phyloP scores from a whole-genome alignment of 2,113 vertebrate species.

The Micromys minutus region DNA sequence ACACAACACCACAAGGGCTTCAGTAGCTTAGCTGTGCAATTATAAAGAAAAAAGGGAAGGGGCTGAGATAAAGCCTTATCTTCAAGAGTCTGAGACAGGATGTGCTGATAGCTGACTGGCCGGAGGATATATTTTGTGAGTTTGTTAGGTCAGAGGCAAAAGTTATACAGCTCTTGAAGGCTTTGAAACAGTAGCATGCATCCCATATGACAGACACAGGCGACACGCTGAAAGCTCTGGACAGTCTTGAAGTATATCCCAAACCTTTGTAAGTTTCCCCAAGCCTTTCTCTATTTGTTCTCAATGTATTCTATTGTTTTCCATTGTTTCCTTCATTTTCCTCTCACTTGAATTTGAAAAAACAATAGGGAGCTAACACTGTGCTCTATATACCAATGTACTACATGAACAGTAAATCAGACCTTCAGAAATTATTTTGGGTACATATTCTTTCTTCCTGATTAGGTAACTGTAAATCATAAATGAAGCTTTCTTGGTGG shows the following conservation, averaged over 20 bases:
- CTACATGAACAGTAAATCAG: constrained; percentile 56
- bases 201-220: constrained; percentile 48
- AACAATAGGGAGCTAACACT: constrained; percentile 61
- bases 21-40: constrained; percentile 63
- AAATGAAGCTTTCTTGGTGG: background rate
- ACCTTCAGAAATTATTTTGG: constrained; percentile 58
- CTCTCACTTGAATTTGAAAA: constrained; percentile 61
- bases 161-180: constrained; percentile 3
- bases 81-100: constrained; percentile 6
- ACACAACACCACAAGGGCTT: constrained; percentile 57
- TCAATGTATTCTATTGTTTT: constrained; percentile 72
- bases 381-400: constrained; percentile 49
- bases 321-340: constrained; percentile 60
- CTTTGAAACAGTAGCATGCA: background rate
- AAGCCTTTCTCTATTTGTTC: constrained; percentile 47
- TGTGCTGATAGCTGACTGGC: background rate
- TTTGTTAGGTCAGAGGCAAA: constrained; percentile 39
- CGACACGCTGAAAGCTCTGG: constrained; percentile 21
- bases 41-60: constrained; percentile 49
- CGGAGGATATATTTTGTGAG: background rate
- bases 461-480: constrained; percentile 17
- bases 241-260: constrained; percentile 62
- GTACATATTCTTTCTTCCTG: background rate
- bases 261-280: constrained; percentile 56
- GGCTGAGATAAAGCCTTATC: constrained; percentile 53